These are phyloP conservation scores for Rhinopithecus roxellana DNA, from an alignment of 2,113 vertebrate genomes.

Conservation along the genomic window DNA sequence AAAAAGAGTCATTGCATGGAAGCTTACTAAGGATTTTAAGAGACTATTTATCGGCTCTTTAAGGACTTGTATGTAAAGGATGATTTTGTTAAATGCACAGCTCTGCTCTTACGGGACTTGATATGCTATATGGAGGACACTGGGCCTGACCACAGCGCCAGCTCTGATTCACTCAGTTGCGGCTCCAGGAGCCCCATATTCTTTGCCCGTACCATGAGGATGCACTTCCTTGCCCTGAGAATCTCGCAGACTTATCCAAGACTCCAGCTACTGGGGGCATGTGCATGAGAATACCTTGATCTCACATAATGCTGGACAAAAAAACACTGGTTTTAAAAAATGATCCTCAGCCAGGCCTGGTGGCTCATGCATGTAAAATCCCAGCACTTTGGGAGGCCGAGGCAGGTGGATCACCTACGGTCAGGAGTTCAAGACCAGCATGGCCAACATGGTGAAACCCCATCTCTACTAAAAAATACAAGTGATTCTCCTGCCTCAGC, in stretches of 20 bases:
- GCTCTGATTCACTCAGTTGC: rapidly evolving
- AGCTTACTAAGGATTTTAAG: background rate
- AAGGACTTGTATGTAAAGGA: background rate
- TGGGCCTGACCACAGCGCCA: rapidly evolving
- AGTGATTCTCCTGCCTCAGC: too few species aligned
- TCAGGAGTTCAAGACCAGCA: too few species aligned
- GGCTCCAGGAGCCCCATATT: background rate
- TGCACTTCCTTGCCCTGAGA: too few species aligned
- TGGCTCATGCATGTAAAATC: too few species aligned
- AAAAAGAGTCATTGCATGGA: background rate
- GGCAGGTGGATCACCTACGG: too few species aligned
- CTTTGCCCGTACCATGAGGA: rapidly evolving
- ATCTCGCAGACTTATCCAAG: background rate
- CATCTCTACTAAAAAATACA: too few species aligned
- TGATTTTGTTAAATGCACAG: background rate
- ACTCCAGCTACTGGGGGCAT: background rate
- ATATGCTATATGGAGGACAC: background rate
- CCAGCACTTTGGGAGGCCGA: too few species aligned
- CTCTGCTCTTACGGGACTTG: background rate
- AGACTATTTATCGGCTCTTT: background rate
- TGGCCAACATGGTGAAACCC: too few species aligned
- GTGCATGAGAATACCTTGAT: background rate
- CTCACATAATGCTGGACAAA: rapidly evolving
- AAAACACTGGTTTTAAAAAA: background rate
- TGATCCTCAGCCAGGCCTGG: too few species aligned